These are phyloP conservation scores for Orthonevra nobilis DNA, from an alignment of 2,888 invertebrate species.

Conservation along the genomic window DNA sequence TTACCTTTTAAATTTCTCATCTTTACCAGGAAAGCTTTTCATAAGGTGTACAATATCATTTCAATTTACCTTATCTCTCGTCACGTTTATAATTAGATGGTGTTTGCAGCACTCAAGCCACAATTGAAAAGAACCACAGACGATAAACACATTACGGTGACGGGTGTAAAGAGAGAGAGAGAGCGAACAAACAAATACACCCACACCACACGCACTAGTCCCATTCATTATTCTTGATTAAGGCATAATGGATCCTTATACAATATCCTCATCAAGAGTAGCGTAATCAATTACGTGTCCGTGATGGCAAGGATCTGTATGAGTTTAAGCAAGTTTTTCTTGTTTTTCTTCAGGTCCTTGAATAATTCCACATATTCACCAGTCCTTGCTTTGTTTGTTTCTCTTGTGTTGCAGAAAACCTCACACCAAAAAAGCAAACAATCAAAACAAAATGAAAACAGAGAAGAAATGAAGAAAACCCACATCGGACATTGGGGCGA, in stretches of 20 bases:
- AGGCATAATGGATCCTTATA: constrained; percentile 67
- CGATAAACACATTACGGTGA: too few species aligned
- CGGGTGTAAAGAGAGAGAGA: constrained; percentile 27
- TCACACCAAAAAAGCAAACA: neutral
- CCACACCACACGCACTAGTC: constrained; percentile 27
- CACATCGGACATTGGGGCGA: neutral
- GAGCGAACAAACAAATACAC: constrained; percentile 5
- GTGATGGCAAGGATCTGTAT: constrained; percentile 36
- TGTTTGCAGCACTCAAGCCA: too few species aligned
- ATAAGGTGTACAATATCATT: too few species aligned
- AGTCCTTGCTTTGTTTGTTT: neutral
- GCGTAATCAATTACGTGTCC: constrained; percentile 62
- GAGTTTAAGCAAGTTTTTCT: constrained; percentile 55
- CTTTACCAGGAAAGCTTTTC: too few species aligned
- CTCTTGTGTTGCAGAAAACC: neutral
- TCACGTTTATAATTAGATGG: too few species aligned
- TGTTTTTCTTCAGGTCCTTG: constrained; percentile 42
- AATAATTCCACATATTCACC: constrained; percentile 30
- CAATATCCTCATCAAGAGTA: constrained; percentile 64
- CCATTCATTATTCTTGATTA: constrained; percentile 69
- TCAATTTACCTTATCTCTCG: too few species aligned
- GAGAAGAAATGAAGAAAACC: neutral
- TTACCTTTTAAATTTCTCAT: too few species aligned
- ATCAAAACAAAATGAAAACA: neutral
- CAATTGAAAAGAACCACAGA: too few species aligned